Evolutionary conservation across 2,113 vertebrate genomes (phyloP).

Genomic region (Stegastes partitus): DNA sequence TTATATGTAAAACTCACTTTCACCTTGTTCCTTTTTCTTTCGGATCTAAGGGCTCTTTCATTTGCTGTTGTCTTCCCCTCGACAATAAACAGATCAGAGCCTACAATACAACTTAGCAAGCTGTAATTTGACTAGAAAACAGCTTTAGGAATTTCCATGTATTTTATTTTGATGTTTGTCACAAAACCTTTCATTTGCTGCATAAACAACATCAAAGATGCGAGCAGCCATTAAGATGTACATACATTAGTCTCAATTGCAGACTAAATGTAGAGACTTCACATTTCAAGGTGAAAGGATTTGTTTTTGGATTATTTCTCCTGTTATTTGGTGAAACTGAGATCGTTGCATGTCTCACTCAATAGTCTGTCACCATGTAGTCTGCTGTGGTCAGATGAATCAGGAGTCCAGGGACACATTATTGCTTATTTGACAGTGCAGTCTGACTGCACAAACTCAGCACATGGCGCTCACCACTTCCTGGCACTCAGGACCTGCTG

Average conservation of each 20-base stretch:
- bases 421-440: slow-evolving; percentile 87
- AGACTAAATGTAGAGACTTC: slow-evolving; percentile 31
- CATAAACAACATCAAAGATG: slow-evolving; percentile 70
- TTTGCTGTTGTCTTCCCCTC: slow-evolving; percentile 75
- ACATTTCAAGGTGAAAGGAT: slow-evolving; percentile 76
- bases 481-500: slow-evolving; percentile 81
- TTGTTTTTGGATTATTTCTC: slow-evolving; percentile 49
- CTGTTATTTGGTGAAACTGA: slow-evolving; percentile 70
- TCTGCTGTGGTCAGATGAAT: slow-evolving; percentile 86
- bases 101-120: slow-evolving; percentile 69
- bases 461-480: slow-evolving; percentile 81
- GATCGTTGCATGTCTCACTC: slow-evolving; percentile 80
- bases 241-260: slow-evolving; percentile 68
- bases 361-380: slow-evolving; percentile 86
- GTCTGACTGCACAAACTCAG: slow-evolving; percentile 84
- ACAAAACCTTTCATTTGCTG: slow-evolving; percentile 68
- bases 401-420: slow-evolving; percentile 84
- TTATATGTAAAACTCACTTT: slow-evolving; percentile 85
- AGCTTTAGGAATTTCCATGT: slow-evolving; percentile 77
- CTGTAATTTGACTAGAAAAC: slow-evolving; percentile 77
- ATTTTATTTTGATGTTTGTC: slow-evolving; percentile 69
- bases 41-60: slow-evolving; percentile 82
- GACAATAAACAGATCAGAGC: slow-evolving; percentile 81
- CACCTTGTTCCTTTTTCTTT: slow-evolving; percentile 79
- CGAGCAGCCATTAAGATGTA: slow-evolving; percentile 70